Evolutionary conservation across 2,888 invertebrate genomes (phyloP).

Genomic region (Odontocerum albicorne): DNA sequence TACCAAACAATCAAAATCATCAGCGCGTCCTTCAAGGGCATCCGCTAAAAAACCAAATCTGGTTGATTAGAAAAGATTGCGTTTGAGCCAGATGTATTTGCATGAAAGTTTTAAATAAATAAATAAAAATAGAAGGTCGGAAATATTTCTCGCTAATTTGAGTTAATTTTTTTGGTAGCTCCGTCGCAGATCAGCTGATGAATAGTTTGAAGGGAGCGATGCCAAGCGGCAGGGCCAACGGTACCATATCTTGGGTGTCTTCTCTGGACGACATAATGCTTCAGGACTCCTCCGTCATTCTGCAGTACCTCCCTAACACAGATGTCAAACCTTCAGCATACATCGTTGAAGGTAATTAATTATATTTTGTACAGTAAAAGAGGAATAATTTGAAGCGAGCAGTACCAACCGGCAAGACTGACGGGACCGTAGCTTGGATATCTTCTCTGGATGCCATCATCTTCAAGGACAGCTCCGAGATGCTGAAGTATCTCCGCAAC

Average conservation of each 20-base stretch:
- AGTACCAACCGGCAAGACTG: constrained; percentile 44
- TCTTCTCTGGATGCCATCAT: constrained; percentile 42
- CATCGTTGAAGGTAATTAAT: constrained; percentile 41
- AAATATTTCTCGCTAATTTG: too few species aligned
- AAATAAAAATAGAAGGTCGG: too few species aligned
- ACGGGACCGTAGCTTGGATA: constrained; percentile 44
- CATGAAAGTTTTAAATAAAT: too few species aligned
- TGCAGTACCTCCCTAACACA: constrained; percentile 33
- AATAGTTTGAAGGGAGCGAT: constrained; percentile 47
- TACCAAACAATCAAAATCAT: too few species aligned
- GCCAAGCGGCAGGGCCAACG: constrained; percentile 43
- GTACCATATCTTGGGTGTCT: constrained; percentile 43
- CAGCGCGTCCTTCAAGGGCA: too few species aligned
- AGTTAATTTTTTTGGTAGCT: constrained; percentile 33
- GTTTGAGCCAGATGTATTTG: too few species aligned
- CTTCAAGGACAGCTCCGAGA: constrained; percentile 43
- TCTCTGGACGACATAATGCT: constrained; percentile 43
- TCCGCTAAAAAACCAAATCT: too few species aligned
- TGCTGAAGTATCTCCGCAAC: constrained; percentile 36
- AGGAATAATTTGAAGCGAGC: too few species aligned
- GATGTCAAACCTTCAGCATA: constrained; percentile 42
- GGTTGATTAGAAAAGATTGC: too few species aligned
- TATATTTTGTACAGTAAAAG: background rate
- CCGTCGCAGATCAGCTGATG: constrained; percentile 38
- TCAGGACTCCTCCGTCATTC: constrained; percentile 42